Evolutionary conservation across 1,140 invertebrate genomes (phyloP), one percentile per base, ranked within the genome.

Genomic region (Aphidius ervi): DNA sequence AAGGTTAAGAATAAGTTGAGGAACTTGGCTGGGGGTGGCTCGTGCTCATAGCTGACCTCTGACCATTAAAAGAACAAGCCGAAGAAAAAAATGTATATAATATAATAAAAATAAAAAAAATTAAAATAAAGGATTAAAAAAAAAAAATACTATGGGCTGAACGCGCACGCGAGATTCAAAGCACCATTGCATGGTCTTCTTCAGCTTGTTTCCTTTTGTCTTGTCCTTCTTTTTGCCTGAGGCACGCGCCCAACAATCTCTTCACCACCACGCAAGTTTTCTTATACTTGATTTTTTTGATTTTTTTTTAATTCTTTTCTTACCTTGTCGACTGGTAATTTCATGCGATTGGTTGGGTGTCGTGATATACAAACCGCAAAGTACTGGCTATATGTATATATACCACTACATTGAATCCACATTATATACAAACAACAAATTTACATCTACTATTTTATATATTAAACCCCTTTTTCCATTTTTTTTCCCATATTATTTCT

Each of bases 1-100:
- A 31, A 31, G 23, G 56, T 9, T 40, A 52, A 43, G 41, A 31
- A 20, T 58, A 60, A 63, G 61, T 65, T 65, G 64, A 65, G 61
- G 61, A 65, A 61, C 61, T 58, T 20, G 31, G 41, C 9, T 41
- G 60, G 55, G 54, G 71, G 67, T 77, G 74, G 74, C 75, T 78
- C 76, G 76, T 79, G 77, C 75, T 77, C 70, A 68, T 71, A 63
- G 65, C 65, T 72, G 77, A 80, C 76, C 76, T 78, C 73, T 80
- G 76, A 78, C 76, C 75, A 68, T 69, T 69, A 74, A 73, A 66
- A 68, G 67, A 71, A 67, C 66, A 49, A 58, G 63, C 42, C 43
- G n/a, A 39, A 31, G 42, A 37, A 16, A 49, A 39, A 52, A 31
- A 39, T 9, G 7, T 20, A 9, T 9, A 52, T 7, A 52, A 31